phyloP scores from a whole-genome alignment of 2,888 invertebrate genomes.

The Drosophila algonquin region DNA sequence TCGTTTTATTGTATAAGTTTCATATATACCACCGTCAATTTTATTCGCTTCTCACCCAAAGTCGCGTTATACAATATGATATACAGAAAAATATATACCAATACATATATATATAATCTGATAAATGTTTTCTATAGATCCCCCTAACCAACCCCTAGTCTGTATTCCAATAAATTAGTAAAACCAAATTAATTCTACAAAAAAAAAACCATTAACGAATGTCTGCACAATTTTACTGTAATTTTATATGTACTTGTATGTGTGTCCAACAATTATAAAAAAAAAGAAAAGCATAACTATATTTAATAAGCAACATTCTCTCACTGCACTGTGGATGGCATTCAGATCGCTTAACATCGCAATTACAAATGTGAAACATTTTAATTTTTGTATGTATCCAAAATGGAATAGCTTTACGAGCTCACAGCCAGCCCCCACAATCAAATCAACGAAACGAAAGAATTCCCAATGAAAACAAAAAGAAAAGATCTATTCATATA shows the following conservation, averaged over 20 bases:
- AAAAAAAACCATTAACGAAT: conserved; percentile 5
- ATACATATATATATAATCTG: conserved; percentile 44
- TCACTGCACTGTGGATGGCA: conserved; percentile 27
- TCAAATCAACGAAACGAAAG: conserved; percentile 24
- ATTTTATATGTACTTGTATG: conserved; percentile 38
- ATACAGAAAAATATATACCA: conserved; percentile 29
- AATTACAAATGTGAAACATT: conserved; percentile 51
- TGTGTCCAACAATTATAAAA: conserved; percentile 20
- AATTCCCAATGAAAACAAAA: background rate
- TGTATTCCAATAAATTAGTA: conserved; percentile 41
- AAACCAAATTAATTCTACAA: conserved; percentile 7
- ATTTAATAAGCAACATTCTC: conserved; percentile 32
- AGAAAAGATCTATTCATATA: conserved; percentile 16
- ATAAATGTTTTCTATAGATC: conserved; percentile 59
- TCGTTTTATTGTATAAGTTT: conserved; percentile 68
- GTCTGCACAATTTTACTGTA: conserved; percentile 51
- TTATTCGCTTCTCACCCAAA: conserved; percentile 74
- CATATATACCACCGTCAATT: conserved; percentile 79
- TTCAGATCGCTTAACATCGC: conserved; percentile 44
- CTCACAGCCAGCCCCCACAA: conserved; percentile 38
- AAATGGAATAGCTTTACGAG: conserved; percentile 49
- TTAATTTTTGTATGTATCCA: conserved; percentile 42
- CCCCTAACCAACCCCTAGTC: conserved; percentile 47
- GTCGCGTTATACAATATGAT: conserved; percentile 62
- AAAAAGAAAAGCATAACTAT: conserved; percentile 6